Conservation (phyloP, 1,140 invertebrate genomes). For the Whitmania pigra region DNA sequence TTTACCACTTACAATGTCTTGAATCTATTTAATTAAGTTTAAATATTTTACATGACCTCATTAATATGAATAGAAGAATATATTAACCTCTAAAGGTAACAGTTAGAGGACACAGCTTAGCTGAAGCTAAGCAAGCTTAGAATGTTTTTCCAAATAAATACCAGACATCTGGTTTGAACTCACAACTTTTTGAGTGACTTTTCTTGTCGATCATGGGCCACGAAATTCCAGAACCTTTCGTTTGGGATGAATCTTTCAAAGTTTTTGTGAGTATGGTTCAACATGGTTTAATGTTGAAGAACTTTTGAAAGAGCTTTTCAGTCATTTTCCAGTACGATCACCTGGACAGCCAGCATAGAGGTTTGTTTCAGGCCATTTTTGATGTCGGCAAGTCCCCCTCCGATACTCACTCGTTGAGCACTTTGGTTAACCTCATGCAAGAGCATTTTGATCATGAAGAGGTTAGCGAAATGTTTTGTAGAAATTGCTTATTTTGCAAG, state of each 20-base stretch:
- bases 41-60: too few species aligned
- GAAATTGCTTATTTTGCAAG: not conserved
- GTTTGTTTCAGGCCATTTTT: conserved; percentile 18
- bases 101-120: too few species aligned
- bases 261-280: conserved; percentile 18
- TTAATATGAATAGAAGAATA: too few species aligned
- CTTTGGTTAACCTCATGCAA: conserved; percentile 8
- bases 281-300: not conserved
- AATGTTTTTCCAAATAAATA: too few species aligned
- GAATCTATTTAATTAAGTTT: too few species aligned
- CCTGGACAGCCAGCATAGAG: conserved; percentile 16
- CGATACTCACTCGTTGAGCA: not conserved
- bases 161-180: too few species aligned
- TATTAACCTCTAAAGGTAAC: too few species aligned
- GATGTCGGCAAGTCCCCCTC: conserved; percentile 7
- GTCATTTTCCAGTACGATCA: conserved; percentile 15
- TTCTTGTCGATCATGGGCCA: conserved; percentile 5
- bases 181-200: too few species aligned
- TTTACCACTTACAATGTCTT: too few species aligned
- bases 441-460: conserved; percentile 21
- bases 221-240: conserved; percentile 17
- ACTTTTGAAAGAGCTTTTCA: not conserved
- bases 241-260: conserved; percentile 16
- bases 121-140: too few species aligned
- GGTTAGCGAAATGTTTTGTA: conserved; percentile 11